phyloP scores from a whole-genome alignment of 2,888 invertebrate species.

The Pegoplata infirma region DNA sequence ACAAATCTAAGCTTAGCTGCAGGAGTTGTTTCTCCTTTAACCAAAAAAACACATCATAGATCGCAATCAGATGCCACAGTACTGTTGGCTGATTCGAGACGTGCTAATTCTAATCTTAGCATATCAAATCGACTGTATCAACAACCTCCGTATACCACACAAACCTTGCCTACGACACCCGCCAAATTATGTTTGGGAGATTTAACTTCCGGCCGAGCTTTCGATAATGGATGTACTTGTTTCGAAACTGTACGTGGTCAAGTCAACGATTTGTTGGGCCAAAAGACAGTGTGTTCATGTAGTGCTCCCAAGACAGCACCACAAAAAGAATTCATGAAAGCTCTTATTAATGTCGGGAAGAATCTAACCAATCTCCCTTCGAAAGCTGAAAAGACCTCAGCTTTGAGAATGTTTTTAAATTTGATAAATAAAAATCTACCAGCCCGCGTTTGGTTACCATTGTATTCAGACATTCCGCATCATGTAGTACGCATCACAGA shows the following conservation, averaged over 20 bases:
- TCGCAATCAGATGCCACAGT: constrained; percentile 89
- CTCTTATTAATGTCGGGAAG: constrained; percentile 92
- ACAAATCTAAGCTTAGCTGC: constrained; percentile 1
- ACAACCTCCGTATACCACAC: constrained; percentile 74
- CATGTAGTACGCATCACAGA: constrained; percentile 98
- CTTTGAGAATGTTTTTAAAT: constrained; percentile 94
- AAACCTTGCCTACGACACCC: constrained; percentile 75
- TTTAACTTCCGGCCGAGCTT: constrained; percentile 94
- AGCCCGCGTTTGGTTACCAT: constrained; percentile 97
- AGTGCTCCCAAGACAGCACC: constrained; percentile 89
- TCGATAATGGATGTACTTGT: constrained; percentile 97
- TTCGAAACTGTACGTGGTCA: constrained; percentile 88
- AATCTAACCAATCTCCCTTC: constrained; percentile 88
- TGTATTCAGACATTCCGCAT: constrained; percentile 91
- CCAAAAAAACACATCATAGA: constrained; percentile 89
- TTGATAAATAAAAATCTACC: constrained; percentile 97
- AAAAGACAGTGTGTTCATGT: constrained; percentile 88
- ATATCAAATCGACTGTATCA: constrained; percentile 73
- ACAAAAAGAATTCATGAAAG: constrained; percentile 91
- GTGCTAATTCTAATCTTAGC: constrained; percentile 68
- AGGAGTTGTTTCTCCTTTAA: constrained; percentile 65
- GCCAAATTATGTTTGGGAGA: constrained; percentile 90
- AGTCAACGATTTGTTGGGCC: constrained; percentile 87
- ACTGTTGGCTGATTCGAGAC: constrained; percentile 78
- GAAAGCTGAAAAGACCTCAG: constrained; percentile 94